Conservation (phyloP, 2,797 vertebrate species). For the Gambelia wislizenii region DNA sequence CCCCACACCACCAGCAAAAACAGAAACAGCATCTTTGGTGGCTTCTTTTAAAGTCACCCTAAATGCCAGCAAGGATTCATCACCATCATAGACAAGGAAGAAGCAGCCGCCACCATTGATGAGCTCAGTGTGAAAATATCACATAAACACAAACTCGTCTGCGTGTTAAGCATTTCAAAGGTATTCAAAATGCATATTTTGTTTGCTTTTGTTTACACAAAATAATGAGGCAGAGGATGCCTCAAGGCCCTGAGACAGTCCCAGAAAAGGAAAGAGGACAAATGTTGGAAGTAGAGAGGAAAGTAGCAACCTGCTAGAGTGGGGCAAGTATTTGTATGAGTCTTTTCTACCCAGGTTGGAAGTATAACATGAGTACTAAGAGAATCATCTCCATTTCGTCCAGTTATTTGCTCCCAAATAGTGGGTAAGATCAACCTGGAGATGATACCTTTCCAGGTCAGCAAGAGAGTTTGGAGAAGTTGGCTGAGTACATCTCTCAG, state of each 20-base stretch:
- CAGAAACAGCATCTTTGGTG: no score
- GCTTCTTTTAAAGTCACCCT: no score
- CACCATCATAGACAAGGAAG: no score
- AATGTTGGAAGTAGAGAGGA: not conserved
- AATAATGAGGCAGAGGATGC: not conserved
- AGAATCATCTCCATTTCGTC: not conserved
- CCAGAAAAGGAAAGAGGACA: not conserved
- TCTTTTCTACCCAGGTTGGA: not conserved
- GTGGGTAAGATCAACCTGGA: no score
- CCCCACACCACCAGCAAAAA: no score
- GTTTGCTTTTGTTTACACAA: not conserved
- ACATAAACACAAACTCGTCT: no score
- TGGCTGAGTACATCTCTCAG: not conserved
- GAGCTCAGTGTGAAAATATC: no score
- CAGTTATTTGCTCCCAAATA: not conserved
- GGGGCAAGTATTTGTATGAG: not conserved
- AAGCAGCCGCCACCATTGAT: no score
- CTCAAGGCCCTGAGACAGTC: not conserved
- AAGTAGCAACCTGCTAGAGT: not conserved
- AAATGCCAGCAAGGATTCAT: no score
- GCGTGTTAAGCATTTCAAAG: not conserved
- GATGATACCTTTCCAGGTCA: not conserved
- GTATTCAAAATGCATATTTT: not conserved
- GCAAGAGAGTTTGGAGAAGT: not conserved
- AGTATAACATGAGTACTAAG: not conserved